Evolutionary conservation across 1,140 invertebrate species (phyloP), one percentile per base, ranked within the genome.

Genomic region (Drosophila murphyi): DNA sequence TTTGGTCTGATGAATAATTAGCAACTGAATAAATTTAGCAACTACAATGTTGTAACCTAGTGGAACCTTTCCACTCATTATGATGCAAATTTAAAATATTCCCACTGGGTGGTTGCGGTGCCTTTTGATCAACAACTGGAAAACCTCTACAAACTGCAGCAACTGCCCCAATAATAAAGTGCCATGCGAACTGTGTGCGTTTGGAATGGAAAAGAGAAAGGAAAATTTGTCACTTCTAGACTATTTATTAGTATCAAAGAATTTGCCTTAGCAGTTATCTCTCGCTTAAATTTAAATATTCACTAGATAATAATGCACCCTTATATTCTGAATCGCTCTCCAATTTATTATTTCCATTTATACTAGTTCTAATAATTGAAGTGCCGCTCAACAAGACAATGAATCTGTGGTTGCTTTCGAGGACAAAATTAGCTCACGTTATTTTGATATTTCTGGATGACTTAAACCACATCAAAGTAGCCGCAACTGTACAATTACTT

Each of bases 41-140:
- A 31, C 7, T 50, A 31, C 20, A 20, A 20, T 50, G 5, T 31
- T 31, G 29, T 8, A 50, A 31, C 48, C 3, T 28, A 31, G 48
- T 50, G 7, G 35, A 35, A 55, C 28, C 32, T 20, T 12, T n/a
- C 12, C 52, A 57, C 57, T 71, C 69, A 75, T 75, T 71, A 72
- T 37, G 39, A 72, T 72, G 48, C 43, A 65, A 65, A 72, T 72
- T 61, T 59, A 35, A 60, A 65, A 72, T 59, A 1, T 43, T 43
- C 39, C n/a, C 39, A 43, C 10, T 43, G 37, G 41, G 31, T 47
- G 45, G 59, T 50, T 57, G 41, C 35, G 29, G 47, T 54, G 29
- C 43, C 29, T 63, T 63, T 52, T 37, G 8, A 47, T 43, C 31
- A 34, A 39, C 57, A 70, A 28, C 52, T 61, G 48, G 8, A 54